These are phyloP conservation scores for Bellardia bayeri DNA, from an alignment of 2,888 invertebrate species.

Conservation along the genomic window DNA sequence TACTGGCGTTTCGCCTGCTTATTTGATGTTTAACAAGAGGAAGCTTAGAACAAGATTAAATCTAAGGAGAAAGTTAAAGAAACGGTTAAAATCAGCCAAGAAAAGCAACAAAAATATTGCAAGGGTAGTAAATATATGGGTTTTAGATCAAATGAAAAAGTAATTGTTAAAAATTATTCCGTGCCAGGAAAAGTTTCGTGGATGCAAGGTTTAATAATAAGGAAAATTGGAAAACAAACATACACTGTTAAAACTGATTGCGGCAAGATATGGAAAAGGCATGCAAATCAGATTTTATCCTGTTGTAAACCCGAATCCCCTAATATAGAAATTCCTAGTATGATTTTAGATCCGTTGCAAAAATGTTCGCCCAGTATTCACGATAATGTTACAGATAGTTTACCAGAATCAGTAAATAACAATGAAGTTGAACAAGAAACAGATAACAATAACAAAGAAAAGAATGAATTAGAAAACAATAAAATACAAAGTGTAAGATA, in stretches of 20 bases:
- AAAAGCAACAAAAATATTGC: slow-evolving; percentile 40
- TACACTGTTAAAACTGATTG: slow-evolving; percentile 21
- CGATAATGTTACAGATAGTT: neutral
- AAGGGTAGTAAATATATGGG: slow-evolving; percentile 8
- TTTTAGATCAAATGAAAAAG: neutral
- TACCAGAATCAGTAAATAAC: too few relatives aligned
- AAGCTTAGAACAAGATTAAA: slow-evolving; percentile 30
- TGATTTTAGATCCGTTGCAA: slow-evolving; percentile 6
- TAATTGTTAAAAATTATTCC: neutral
- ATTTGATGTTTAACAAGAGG: slow-evolving; percentile 24
- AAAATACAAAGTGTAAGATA: slow-evolving; percentile 26
- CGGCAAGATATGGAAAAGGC: slow-evolving; percentile 51
- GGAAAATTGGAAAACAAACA: slow-evolving; percentile 39
- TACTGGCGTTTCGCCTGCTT: slow-evolving; percentile 55
- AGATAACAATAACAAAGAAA: too few relatives aligned
- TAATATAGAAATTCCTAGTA: slow-evolving; percentile 7
- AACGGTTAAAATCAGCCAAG: slow-evolving; percentile 24
- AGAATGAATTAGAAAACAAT: too few relatives aligned
- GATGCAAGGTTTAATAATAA: slow-evolving; percentile 24
- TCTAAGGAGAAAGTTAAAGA: slow-evolving; percentile 30
- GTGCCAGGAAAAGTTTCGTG: slow-evolving; percentile 40
- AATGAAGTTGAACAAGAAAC: too few relatives aligned
- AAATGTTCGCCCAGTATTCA: slow-evolving; percentile 27
- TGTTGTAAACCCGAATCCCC: too few relatives aligned
- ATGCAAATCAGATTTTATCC: slow-evolving; percentile 40